Evolutionary conservation across 1,140 invertebrate species (phyloP).

Genomic region (Ips typographus): DNA sequence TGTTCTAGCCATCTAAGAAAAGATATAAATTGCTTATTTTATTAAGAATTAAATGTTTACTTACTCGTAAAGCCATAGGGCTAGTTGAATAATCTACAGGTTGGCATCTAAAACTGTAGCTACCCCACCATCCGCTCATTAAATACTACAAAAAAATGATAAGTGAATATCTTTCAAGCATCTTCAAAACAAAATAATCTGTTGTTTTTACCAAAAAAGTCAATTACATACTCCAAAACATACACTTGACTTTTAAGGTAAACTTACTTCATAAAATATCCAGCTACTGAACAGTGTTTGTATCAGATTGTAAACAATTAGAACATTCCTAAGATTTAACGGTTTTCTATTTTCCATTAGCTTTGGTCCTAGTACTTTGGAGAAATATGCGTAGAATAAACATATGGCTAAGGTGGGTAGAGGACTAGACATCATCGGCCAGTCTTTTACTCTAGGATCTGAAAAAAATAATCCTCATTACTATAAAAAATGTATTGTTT

Average conservation of each 20-base stretch:
- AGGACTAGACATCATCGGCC: constrained; percentile 91
- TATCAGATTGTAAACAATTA: constrained; percentile 86
- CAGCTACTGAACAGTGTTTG: constrained; percentile 88
- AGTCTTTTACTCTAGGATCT: constrained; percentile 88
- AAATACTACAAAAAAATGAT: constrained; percentile 66
- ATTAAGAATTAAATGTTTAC: constrained; percentile 46
- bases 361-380: constrained; percentile 78
- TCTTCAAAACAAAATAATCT: not conserved
- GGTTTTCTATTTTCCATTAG: constrained; percentile 90
- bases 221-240: too few species aligned
- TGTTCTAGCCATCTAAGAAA: constrained; percentile 80
- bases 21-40: constrained; percentile 7
- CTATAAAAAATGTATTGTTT: constrained; percentile 9
- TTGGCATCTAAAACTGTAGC: constrained; percentile 91
- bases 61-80: constrained; percentile 81
- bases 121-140: constrained; percentile 81
- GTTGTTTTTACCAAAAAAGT: too few species aligned
- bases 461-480: constrained; percentile 48
- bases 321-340: constrained; percentile 76
- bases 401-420: constrained; percentile 83
- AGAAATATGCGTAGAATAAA: constrained; percentile 81
- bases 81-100: constrained; percentile 88
- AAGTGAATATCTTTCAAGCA: not conserved
- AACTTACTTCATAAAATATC: constrained; percentile 87
- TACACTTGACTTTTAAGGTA: not conserved